These are phyloP conservation scores for Drosophila repletoides DNA, from an alignment of 1,140 invertebrate genomes.

Conservation along the genomic window DNA sequence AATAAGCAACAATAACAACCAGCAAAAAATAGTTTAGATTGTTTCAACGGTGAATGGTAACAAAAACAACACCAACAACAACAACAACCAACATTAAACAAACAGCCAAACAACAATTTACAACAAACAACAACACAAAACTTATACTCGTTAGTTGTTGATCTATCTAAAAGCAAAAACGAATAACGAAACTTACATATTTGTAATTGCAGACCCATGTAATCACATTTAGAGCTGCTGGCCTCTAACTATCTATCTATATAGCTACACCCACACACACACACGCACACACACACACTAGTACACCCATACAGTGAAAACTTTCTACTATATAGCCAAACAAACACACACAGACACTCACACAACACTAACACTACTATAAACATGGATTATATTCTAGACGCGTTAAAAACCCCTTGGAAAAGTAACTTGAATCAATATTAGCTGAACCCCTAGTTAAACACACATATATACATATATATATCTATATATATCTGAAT, in stretches of 20 bases:
- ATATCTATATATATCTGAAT: slow-evolving; percentile 2
- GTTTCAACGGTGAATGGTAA: slow-evolving; percentile 59
- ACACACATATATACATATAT: slow-evolving; percentile 14
- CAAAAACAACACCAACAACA: slow-evolving; percentile 10
- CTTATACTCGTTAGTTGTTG: slow-evolving; percentile 45
- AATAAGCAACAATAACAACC: slow-evolving; percentile 15
- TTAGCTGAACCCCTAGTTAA: slow-evolving; percentile 20
- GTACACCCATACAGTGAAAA: slow-evolving; percentile 7
- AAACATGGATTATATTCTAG: slow-evolving; percentile 16
- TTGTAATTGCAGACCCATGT: slow-evolving; percentile 41
- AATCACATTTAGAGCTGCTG: slow-evolving; percentile 39
- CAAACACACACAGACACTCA: slow-evolving; percentile 17
- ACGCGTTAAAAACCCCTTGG: slow-evolving; percentile 14
- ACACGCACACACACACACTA: slow-evolving; percentile 5
- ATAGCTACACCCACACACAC: slow-evolving; percentile 1
- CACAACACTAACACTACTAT: slow-evolving; percentile 17
- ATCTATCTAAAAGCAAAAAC: slow-evolving; percentile 22
- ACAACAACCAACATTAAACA: slow-evolving; percentile 22
- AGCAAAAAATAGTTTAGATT: slow-evolving; percentile 45
- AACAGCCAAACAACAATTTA: slow-evolving; percentile 18
- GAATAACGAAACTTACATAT: slow-evolving; percentile 25
- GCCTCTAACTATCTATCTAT: slow-evolving; percentile 11
- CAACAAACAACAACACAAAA: slow-evolving; percentile 29
- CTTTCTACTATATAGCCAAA: slow-evolving; percentile 8
- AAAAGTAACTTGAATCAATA: background rate